Evolutionary conservation across 2,888 invertebrate genomes (phyloP), one percentile per base, ranked within the genome.

Genomic region (Camponotus fellah): DNA sequence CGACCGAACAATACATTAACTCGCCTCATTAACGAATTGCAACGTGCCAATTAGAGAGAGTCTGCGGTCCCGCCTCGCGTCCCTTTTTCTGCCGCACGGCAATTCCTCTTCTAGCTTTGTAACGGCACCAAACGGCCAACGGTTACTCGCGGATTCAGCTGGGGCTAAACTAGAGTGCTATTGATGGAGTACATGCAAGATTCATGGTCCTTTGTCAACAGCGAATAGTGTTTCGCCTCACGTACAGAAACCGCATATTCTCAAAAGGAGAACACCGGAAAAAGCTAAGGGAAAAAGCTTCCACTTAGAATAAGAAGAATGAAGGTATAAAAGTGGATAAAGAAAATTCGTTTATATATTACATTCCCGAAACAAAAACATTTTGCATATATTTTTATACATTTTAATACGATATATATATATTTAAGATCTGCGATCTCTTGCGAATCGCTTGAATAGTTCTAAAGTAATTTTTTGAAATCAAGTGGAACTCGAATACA

Each of bases 1-100:
- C 69, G 49, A 43, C 64, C 68, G 89, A 88, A 89, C 90, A 89
- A 91, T 89, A 85, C 88, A 90, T 91, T 90, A 90, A 87, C 86
- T 85, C 82, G 85, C 87, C 91, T 92, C 91, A 91, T 91, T 92
- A 92, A 87, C 85, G 87, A 90, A 91, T 69, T 87, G 90, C 88
- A 89, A 89, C 84, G 84, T 85, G 86, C 90, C 90, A 91, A 91
- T 92, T 90, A 92, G 85, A 82, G 85, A 85, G 80, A 88, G 85
- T 85, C 72, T 85, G 79, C 62, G 62, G 75, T 65, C 53, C 37
- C 32, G 34, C 49, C 21, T 64, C 58, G 43, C 37, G 53, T 56
- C n/a, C 40, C 68, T 56, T 65, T 76, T 74, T 79, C 40, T 69
- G 10, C 37, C 32, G 14, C n/a, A 65, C 62, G 53, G 62, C 62